phyloP scores from a whole-genome alignment of 2,888 invertebrate genomes.

The Mimachlamys varia region DNA sequence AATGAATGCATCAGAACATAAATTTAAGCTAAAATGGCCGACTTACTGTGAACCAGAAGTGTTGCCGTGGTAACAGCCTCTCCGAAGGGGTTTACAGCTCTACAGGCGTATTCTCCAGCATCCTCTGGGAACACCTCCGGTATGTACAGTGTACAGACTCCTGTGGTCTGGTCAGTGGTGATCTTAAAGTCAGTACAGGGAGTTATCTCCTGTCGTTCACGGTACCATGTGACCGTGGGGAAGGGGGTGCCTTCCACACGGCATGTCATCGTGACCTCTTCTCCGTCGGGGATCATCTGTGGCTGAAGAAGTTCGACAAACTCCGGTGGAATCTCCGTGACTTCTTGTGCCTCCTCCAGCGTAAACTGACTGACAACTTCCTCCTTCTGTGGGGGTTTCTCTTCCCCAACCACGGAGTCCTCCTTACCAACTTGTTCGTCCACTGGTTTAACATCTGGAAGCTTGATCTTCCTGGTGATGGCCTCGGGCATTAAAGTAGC shows the following conservation, averaged over 20 bases:
- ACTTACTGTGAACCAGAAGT: slow-evolving; percentile 76
- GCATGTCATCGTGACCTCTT: slow-evolving; percentile 71
- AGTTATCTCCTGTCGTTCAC: slow-evolving; percentile 68
- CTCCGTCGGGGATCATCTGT: slow-evolving; percentile 75
- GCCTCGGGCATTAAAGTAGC: slow-evolving; percentile 60
- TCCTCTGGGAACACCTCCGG: slow-evolving; percentile 98
- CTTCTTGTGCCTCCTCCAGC: slow-evolving; percentile 63
- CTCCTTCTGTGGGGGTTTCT: slow-evolving; percentile 61
- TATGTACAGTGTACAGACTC: slow-evolving; percentile 90
- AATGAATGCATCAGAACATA: neutral
- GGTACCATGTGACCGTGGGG: slow-evolving; percentile 77
- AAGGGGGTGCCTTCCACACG: slow-evolving; percentile 74
- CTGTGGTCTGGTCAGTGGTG: slow-evolving; percentile 73
- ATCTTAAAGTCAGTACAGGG: slow-evolving; percentile 72
- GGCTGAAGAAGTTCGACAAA: slow-evolving; percentile 77
- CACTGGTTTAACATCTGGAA: slow-evolving; percentile 60
- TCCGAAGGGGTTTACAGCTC: slow-evolving; percentile 96
- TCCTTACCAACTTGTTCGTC: slow-evolving; percentile 61
- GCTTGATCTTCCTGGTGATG: slow-evolving; percentile 62
- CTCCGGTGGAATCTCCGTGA: slow-evolving; percentile 73
- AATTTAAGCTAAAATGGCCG: neutral
- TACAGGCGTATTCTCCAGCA: slow-evolving; percentile 97
- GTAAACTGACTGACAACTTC: slow-evolving; percentile 63
- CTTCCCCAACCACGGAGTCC: slow-evolving; percentile 58
- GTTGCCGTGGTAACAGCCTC: slow-evolving; percentile 91